Evolutionary conservation across 2,888 invertebrate species (phyloP), one percentile per base, ranked within the genome.

Genomic region (Coecobrya sp.): DNA sequence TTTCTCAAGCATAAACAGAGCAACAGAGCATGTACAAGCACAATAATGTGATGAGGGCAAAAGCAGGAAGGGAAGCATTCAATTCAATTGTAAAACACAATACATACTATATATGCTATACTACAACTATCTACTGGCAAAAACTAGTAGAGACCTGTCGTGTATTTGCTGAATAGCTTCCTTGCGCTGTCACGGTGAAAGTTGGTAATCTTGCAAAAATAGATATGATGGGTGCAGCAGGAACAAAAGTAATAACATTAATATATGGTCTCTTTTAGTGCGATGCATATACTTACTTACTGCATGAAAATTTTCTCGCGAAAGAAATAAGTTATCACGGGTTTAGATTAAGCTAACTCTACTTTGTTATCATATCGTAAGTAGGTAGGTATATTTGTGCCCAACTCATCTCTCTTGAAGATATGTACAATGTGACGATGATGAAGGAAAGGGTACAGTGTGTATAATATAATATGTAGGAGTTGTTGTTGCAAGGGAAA

Each of bases 151-250:
- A 27, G 65, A 65, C 25, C 65, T 65, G 65, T 4, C 3, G 59
- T n/a, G n/a, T 65, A 65, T 65, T 65, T 65, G 65, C 65, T 27
- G 25, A 65, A 65, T 65, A 27, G 65, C 16, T 65, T 65, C 65
- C 65, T 65, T 27, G 4, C 27, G 25, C 27, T 11, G 65, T 65
- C n/a, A 13, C 7, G 10, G 19, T 65, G 65, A 27, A 65, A 27
- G 65, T 27, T 65, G 27, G 27, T 65, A 65, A 65, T 65, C 65
- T 65, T 27, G 65, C 65, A 65, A 65, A 65, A 27, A 27, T n/a
- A 27, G 65, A 65, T 65, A 7, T 16, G 65, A 65, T 25, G 25
- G 5, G 27, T 27, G 2, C 5, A 65, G 10, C 5, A 65, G 11
- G 25, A 11, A 65, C 7, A 27, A 27, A 65, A 65, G 65, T 19